These are phyloP conservation scores for Bagarius yarrelli DNA, from an alignment of 2,113 vertebrate species.

Conservation along the genomic window DNA sequence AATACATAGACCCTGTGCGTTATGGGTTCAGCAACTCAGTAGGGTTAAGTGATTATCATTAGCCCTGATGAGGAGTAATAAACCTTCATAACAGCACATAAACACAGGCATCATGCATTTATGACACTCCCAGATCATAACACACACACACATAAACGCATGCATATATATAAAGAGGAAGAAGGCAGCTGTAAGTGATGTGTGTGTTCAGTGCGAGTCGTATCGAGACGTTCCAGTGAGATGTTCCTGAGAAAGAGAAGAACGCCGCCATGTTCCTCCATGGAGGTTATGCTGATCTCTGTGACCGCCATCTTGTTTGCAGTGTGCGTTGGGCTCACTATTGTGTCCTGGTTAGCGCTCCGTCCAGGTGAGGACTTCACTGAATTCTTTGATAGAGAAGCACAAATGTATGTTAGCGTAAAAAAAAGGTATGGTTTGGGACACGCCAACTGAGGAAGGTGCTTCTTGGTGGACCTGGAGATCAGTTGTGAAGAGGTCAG, in stretches of 20 bases:
- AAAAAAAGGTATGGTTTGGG: neutral
- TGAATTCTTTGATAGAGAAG: neutral
- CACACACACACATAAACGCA: no score
- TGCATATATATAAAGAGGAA: neutral
- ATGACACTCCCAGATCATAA: neutral
- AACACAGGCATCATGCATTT: neutral
- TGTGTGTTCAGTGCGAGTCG: neutral
- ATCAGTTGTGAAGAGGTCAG: neutral
- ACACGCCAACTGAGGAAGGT: neutral
- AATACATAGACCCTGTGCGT: neutral
- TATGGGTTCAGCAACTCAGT: neutral
- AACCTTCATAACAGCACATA: slow-evolving; percentile 21
- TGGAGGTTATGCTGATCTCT: slow-evolving; percentile 56
- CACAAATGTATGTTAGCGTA: no score
- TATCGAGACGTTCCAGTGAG: neutral
- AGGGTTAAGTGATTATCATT: neutral
- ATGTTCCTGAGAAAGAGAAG: slow-evolving; percentile 56
- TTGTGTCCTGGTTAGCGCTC: slow-evolving; percentile 52
- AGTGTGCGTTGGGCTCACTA: slow-evolving; percentile 54
- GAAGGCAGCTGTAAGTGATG: neutral
- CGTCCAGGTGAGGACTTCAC: slow-evolving; percentile 48
- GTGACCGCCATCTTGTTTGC: slow-evolving; percentile 51
- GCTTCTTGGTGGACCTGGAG: neutral
- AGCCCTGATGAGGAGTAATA: slow-evolving; percentile 16
- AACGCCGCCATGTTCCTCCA: slow-evolving; percentile 47